Percentiles rank a stretch among this genome's conserved stretches.
Conservation (phyloP, 2,113 vertebrate genomes). For the Echinops telfairi region DNA sequence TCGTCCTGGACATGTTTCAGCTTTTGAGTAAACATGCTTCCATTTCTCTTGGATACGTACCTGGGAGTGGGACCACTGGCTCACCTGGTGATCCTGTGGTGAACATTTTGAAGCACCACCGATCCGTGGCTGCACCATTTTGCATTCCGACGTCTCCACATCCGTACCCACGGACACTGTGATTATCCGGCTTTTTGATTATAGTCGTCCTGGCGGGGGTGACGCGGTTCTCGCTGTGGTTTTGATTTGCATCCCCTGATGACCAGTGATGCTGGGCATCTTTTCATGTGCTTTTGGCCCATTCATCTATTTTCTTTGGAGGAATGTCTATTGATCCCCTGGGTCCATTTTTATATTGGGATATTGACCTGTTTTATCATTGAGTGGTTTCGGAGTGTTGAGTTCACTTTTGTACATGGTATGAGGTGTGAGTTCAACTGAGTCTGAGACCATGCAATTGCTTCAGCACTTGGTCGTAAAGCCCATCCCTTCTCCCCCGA, state of each 20-base stretch:
- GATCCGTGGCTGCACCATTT: background rate
- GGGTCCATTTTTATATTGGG: constrained; percentile 18
- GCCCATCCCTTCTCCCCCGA: background rate
- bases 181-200: constrained; percentile 14
- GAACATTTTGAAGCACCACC: background rate
- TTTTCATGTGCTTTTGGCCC: background rate
- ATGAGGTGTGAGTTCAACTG: background rate
- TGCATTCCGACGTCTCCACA: background rate
- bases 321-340: background rate
- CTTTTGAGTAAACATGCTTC: constrained; percentile 5
- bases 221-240: background rate
- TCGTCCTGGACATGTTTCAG: background rate
- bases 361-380: background rate
- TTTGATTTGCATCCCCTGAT: constrained; percentile 31
- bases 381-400: background rate
- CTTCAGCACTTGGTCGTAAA: constrained; percentile 2
- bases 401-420: background rate
- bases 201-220: background rate
- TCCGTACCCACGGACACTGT: background rate
- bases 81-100: background rate
- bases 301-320: background rate
- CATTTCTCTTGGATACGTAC: background rate
- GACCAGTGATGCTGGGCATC: background rate
- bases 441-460: background rate
- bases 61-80: background rate